phyloP scores from a whole-genome alignment of 1,140 invertebrate genomes.

The Ephestia elutella region DNA sequence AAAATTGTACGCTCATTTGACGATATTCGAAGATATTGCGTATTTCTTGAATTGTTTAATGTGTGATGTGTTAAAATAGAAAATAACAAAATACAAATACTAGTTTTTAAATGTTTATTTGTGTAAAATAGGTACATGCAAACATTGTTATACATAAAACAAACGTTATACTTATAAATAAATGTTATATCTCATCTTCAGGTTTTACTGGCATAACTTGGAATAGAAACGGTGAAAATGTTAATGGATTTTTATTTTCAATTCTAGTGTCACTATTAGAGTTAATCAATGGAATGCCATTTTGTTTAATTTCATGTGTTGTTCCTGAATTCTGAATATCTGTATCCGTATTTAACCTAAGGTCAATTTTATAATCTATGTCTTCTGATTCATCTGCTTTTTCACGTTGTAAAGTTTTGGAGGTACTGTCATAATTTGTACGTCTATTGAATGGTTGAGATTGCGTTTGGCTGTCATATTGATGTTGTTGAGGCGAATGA shows the following conservation, averaged over 20 bases:
- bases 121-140: no score
- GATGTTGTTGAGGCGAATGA: neutral
- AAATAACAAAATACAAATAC: neutral
- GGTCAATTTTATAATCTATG: neutral
- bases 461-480: neutral
- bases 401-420: neutral
- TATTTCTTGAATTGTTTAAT: no score
- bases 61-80: neutral
- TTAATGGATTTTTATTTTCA: neutral
- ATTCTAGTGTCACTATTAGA: neutral
- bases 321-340: neutral
- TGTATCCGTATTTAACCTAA: neutral
- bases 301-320: neutral
- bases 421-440: neutral
- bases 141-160: no score
- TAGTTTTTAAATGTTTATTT: no score
- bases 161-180: no score
- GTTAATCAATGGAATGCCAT: neutral
- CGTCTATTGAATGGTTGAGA: neutral
- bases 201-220: constrained; percentile 23
- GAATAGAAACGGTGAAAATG: constrained; percentile 7
- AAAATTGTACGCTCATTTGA: no score
- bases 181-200: constrained; percentile 9
- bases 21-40: no score
- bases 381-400: neutral